These are phyloP conservation scores for Taphrorychus bicolor DNA, from an alignment of 2,888 invertebrate genomes.

Conservation along the genomic window DNA sequence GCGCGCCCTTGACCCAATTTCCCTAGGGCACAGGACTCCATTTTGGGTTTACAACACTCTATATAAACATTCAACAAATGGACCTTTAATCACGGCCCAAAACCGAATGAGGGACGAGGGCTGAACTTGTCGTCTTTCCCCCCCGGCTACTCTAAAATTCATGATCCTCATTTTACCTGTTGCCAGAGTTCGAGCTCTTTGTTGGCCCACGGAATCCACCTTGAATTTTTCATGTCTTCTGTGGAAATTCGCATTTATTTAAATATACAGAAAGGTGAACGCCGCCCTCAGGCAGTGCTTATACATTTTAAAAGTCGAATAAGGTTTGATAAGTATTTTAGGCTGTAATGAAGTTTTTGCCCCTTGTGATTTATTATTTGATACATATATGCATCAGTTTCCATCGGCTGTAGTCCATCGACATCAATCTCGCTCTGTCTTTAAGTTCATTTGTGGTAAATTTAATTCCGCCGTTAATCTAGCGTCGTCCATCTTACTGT, in stretches of 20 bases:
- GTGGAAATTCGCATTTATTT: slow-evolving; percentile 13
- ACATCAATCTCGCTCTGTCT: neutral
- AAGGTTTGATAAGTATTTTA: neutral
- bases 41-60: neutral
- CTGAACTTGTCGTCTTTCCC: slow-evolving; percentile 15
- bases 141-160: slow-evolving; percentile 10
- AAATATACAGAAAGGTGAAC: neutral
- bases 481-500: neutral
- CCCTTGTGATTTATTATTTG: neutral
- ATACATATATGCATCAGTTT: neutral
- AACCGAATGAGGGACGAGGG: slow-evolving; percentile 11
- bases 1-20: neutral
- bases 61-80: slow-evolving; percentile 17
- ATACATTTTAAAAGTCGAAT: neutral
- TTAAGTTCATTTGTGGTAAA: neutral
- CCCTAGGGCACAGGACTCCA: neutral
- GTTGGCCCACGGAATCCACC: slow-evolving; percentile 1
- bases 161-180: slow-evolving; percentile 26
- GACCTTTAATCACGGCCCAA: slow-evolving; percentile 14
- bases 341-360: neutral
- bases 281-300: neutral
- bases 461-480: neutral
- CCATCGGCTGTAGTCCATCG: neutral
- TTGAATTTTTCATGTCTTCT: slow-evolving; percentile 21
- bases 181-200: slow-evolving; percentile 24